A percentile compares a stretch with the other conserved stretches of the same genome.
Conservation (phyloP, 2,888 invertebrate species). For the Drosophila formosana region DNA sequence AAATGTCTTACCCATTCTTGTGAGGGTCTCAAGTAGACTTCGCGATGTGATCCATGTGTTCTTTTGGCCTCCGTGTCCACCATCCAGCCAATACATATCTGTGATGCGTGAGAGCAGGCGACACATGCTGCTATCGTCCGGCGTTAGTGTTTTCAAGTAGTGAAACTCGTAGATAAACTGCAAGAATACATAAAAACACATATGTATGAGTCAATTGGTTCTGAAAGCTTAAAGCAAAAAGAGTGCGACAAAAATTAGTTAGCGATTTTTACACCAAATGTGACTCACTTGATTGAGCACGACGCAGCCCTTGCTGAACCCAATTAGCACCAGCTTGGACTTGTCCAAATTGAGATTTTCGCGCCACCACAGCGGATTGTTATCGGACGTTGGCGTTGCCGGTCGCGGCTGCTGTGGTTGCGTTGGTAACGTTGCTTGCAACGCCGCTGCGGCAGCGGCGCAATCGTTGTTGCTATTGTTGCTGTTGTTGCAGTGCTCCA, state of each 20-base stretch:
- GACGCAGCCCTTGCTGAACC: constrained; percentile 97
- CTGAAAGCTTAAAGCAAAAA: background rate
- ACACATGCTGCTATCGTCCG: constrained; percentile 88
- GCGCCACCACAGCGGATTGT: constrained; percentile 87
- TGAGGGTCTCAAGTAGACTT: constrained; percentile 90
- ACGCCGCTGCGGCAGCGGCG: constrained; percentile 34
- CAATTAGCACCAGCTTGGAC: constrained; percentile 89
- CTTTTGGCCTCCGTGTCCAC: constrained; percentile 94
- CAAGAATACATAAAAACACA: constrained; percentile 26
- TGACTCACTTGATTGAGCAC: constrained; percentile 91
- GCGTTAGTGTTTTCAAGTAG: constrained; percentile 89
- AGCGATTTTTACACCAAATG: constrained; percentile 83
- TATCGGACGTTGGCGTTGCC: constrained; percentile 61
- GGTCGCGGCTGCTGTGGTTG: constrained; percentile 61
- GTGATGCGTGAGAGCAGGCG: constrained; percentile 89
- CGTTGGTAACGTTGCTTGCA: constrained; percentile 55
- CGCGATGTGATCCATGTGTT: constrained; percentile 95
- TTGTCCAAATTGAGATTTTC: constrained; percentile 87
- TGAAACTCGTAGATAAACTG: constrained; percentile 94
- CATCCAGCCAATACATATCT: constrained; percentile 95
- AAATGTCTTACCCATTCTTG: constrained; percentile 87
- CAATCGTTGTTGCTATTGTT: constrained; percentile 64
- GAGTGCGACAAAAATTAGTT: constrained; percentile 26
- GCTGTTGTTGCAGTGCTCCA: constrained; percentile 54
- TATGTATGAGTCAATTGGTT: background rate